Evolutionary conservation across 2,113 vertebrate species (phyloP).

Genomic region (Elgaria multicarinata): DNA sequence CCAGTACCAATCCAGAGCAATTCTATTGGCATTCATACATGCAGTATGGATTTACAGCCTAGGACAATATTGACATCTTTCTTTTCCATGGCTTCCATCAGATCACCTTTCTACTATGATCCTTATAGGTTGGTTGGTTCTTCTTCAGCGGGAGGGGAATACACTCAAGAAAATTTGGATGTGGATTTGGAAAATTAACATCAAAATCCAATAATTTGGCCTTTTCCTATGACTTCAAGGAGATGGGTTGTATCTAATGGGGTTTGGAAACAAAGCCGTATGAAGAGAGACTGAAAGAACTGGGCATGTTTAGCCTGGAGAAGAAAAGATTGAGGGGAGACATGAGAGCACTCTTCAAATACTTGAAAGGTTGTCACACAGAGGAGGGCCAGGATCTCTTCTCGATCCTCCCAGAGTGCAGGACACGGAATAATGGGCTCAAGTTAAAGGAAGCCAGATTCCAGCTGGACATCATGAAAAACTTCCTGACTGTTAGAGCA

Average conservation of each 20-base stretch:
- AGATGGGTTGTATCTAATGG: neutral
- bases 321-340: too few relatives aligned
- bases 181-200: neutral
- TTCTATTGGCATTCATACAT: neutral
- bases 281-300: too few relatives aligned
- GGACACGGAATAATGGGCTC: too few relatives aligned
- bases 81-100: neutral
- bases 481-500: too few relatives aligned
- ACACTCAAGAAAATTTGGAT: neutral
- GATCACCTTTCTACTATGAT: neutral
- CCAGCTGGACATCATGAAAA: too few relatives aligned
- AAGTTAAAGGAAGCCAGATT: too few relatives aligned
- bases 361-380: too few relatives aligned
- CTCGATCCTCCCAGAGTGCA: too few relatives aligned
- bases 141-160: neutral
- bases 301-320: too few relatives aligned
- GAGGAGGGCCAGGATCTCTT: too few relatives aligned
- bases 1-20: neutral
- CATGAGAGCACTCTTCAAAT: too few relatives aligned
- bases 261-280: too few relatives aligned
- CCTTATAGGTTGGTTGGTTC: neutral
- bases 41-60: neutral
- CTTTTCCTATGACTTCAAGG: neutral
- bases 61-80: fast-evolving
- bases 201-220: neutral